These are phyloP conservation scores for Radopholus similis DNA, from an alignment of 1,140 invertebrate species.

Conservation along the genomic window DNA sequence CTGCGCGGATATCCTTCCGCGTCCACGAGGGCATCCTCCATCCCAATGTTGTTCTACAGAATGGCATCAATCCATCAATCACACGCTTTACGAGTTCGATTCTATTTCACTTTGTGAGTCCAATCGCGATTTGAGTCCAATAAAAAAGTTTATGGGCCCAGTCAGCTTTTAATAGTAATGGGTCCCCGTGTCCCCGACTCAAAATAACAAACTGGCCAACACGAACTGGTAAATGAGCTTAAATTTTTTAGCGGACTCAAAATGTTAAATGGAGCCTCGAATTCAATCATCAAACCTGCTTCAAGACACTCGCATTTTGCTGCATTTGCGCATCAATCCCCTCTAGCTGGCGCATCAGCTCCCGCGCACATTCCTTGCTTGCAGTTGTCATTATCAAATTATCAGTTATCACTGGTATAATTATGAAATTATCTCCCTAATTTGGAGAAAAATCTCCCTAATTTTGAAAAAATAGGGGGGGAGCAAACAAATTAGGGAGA, in stretches of 20 bases:
- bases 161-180: too few species aligned
- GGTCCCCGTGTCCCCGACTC: too few species aligned
- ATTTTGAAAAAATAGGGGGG: too few species aligned
- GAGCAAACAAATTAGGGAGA: too few species aligned
- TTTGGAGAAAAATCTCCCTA: too few species aligned
- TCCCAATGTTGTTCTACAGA: conserved; percentile 13
- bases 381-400: too few species aligned
- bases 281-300: background rate
- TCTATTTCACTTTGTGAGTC: background rate
- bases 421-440: too few species aligned
- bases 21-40: conserved; percentile 71
- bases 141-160: background rate
- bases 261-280: too few species aligned
- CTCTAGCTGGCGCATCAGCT: conserved; percentile 11
- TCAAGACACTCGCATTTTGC: background rate
- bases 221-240: background rate
- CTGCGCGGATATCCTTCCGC: conserved; percentile 76
- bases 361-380: background rate
- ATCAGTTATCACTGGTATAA: too few species aligned
- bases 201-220: background rate
- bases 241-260: too few species aligned
- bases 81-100: background rate
- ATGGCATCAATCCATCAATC: background rate
- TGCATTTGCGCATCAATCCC: conserved; percentile 7
- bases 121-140: background rate